phyloP scores from a whole-genome alignment of 2,113 vertebrate genomes.

The Microtus ochrogaster region DNA sequence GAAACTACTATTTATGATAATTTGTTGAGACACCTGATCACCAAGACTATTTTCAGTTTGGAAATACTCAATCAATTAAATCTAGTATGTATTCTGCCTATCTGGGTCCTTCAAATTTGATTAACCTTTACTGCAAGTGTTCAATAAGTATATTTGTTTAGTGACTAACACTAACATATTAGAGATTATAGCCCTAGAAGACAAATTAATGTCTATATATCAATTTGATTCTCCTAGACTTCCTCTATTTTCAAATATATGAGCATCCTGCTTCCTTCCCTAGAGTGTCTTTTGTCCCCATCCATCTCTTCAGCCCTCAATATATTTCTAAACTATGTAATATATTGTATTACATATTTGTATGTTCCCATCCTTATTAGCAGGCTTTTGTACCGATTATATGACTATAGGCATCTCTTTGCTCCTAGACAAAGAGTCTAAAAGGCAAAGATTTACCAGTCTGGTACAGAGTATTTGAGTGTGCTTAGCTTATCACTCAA shows the following conservation, averaged over 20 bases:
- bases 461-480: not conserved
- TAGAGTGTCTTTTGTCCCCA: not conserved
- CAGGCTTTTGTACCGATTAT: not conserved
- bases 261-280: not conserved
- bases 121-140: not conserved
- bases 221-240: not conserved
- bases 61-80: not conserved
- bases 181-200: not conserved
- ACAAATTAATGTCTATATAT: not conserved
- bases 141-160: not conserved
- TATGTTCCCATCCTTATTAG: not conserved
- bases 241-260: not conserved
- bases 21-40: not conserved
- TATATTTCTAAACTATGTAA: not conserved
- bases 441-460: not conserved
- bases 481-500: not conserved
- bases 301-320: not conserved
- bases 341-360: not conserved
- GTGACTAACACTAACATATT: not conserved
- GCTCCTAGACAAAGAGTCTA: constrained; percentile 21
- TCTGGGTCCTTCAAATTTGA: not conserved
- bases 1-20: not conserved
- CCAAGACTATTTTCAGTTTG: not conserved
- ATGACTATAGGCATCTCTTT: not conserved
- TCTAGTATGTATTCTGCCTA: not conserved